Evolutionary conservation across 2,888 invertebrate genomes (phyloP).

Genomic region (Anthophora plumipes): DNA sequence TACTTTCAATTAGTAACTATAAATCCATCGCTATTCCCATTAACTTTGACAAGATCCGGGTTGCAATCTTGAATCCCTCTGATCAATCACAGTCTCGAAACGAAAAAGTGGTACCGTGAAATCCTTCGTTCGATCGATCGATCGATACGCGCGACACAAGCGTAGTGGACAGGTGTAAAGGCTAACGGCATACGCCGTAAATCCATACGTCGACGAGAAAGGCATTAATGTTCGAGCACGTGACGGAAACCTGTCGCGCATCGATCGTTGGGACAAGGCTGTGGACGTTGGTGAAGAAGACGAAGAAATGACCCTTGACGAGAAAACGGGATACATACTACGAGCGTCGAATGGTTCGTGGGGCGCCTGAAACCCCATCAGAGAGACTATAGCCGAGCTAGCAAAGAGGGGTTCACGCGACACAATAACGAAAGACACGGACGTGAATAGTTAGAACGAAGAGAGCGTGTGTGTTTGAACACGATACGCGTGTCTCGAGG

Average conservation of each 20-base stretch:
- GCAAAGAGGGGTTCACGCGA: conserved; percentile 41
- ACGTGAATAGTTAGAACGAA: conserved; percentile 25
- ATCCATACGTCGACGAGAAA: conserved; percentile 17
- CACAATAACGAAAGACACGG: conserved; percentile 58
- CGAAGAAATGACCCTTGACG: conserved; percentile 65
- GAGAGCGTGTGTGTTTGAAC: conserved; percentile 32
- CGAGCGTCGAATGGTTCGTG: conserved; percentile 44
- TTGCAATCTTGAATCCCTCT: not conserved
- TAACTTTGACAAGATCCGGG: not conserved
- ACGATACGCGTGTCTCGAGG: conserved; percentile 49
- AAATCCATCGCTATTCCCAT: not conserved
- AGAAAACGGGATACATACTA: conserved; percentile 18
- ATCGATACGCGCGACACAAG: not conserved
- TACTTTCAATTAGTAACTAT: no score
- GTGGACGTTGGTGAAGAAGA: conserved; percentile 43
- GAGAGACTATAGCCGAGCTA: conserved; percentile 38
- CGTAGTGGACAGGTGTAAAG: conserved; percentile 14
- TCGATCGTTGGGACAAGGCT: conserved; percentile 50
- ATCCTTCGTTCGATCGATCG: conserved; percentile 2
- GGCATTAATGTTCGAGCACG: conserved; percentile 49
- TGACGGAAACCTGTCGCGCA: conserved; percentile 61
- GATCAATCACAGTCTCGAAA: not conserved
- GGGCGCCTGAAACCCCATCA: conserved; percentile 64
- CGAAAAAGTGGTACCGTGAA: not conserved
- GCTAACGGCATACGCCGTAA: conserved; percentile 26